Evolutionary conservation across 2,888 invertebrate genomes (phyloP).

Genomic region (Drosophila histrio): DNA sequence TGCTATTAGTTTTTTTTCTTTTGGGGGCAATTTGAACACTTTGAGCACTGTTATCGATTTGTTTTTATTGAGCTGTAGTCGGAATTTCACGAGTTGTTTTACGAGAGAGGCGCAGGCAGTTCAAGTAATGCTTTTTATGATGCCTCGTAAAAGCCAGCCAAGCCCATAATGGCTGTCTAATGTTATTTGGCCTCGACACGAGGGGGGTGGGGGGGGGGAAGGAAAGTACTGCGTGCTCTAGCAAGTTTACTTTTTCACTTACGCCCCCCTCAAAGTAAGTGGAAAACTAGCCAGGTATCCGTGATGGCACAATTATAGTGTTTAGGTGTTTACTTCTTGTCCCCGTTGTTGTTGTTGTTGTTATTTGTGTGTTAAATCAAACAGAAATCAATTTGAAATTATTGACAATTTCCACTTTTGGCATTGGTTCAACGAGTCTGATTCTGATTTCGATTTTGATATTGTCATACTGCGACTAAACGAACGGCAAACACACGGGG

Average conservation of each 20-base stretch:
- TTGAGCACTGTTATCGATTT: constrained; percentile 71
- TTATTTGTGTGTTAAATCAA: constrained; percentile 74
- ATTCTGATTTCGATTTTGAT: constrained; percentile 56
- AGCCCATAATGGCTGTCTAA: constrained; percentile 76
- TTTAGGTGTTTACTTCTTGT: constrained; percentile 37
- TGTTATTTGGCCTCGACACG: constrained; percentile 54
- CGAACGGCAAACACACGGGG: constrained; percentile 68
- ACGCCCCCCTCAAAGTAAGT: constrained; percentile 13
- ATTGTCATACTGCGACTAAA: constrained; percentile 71
- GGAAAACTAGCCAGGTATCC: constrained; percentile 23
- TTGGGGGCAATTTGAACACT: constrained; percentile 62
- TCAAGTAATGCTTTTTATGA: constrained; percentile 71
- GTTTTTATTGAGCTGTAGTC: constrained; percentile 56
- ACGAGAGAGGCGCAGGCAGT: constrained; percentile 61
- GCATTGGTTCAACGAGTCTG: constrained; percentile 74
- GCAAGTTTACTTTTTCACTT: constrained; percentile 61
- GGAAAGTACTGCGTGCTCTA: constrained; percentile 27
- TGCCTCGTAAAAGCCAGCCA: constrained; percentile 68
- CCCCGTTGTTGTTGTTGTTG: constrained; percentile 11
- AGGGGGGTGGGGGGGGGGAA: background rate
- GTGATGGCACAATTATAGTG: constrained; percentile 50
- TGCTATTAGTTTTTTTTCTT: constrained; percentile 4
- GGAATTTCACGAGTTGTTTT: constrained; percentile 63
- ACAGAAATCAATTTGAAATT: constrained; percentile 83
- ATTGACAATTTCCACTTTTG: constrained; percentile 82